Evolutionary conservation across 2,888 invertebrate genomes (phyloP), one percentile per base, ranked within the genome.

Genomic region (Ochlodes sylvanus): DNA sequence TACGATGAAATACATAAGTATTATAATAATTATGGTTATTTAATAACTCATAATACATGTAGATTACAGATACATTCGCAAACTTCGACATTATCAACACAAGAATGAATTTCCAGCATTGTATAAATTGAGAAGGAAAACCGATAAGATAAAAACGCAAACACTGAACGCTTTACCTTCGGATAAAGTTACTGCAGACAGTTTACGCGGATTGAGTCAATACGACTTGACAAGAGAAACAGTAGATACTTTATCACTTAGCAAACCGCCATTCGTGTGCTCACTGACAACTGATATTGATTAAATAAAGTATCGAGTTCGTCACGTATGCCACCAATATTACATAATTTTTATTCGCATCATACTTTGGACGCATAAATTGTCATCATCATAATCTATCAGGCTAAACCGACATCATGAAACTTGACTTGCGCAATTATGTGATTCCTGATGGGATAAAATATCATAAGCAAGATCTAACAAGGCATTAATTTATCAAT

Each of bases 271-370:
- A 27, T 41, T 50, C 41, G 58, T 58, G 42, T 66, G 42, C 58
- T 17, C 17, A 42, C 55, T 63, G 32, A 63, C 62, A 58, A 27
- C 7, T 38, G n/a, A 12, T 57, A 58, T 34, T 27, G 65, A 58
- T 65, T n/a, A 58, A 65, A 41, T 47, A 7, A 58, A 19, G n/a
- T 32, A 32, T 54, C 15, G n/a, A n/a, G n/a, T 50, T 65, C 15
- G 50, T 65, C 50, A 65, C 65, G 65, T 64, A 56, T 55, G 32
- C 55, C 44, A 55, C n/a, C 17, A 50, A 12, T 50, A 54, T 54
- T 54, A 32, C 54, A 54, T 54, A 32, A 50, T 19, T 50, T 19
- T 50, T 50, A 19, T 50, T 50, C 19, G 19, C 17, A 21, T 54
- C 54, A n/a, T 32, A 27, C 7, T 54, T 54, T n/a, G 15, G 32